Evolutionary conservation across 35 echinoderm and acorn worm genomes (phyloP).

Genomic region (Holothuria glaberrima): DNA sequence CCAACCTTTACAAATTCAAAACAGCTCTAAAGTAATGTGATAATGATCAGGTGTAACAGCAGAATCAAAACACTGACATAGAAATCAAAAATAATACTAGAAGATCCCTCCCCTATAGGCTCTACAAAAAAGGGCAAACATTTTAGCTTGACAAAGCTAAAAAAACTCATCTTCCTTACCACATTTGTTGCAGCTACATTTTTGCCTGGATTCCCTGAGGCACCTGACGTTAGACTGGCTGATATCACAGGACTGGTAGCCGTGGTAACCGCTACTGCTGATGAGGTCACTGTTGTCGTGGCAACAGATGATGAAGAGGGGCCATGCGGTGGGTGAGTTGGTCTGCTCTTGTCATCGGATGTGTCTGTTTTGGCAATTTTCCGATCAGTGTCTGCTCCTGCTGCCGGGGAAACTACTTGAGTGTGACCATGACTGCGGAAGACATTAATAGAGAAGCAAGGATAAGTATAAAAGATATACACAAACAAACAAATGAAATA

Average conservation of each 20-base stretch:
- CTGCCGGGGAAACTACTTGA: slow-evolving; percentile 49
- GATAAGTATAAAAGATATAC: background rate
- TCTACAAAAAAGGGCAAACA: background rate
- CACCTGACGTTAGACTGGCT: slow-evolving; percentile 56
- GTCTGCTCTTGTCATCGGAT: slow-evolving; percentile 49
- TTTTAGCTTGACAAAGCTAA: background rate
- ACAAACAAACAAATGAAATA: slow-evolving; percentile 44
- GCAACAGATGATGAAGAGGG: slow-evolving; percentile 46
- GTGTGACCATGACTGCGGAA: slow-evolving; percentile 58
- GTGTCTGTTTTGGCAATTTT: slow-evolving; percentile 61
- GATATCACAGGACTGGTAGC: slow-evolving; percentile 69
- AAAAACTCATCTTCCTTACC: slow-evolving; percentile 31
- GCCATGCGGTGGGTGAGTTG: slow-evolving; percentile 35
- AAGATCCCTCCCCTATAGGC: background rate
- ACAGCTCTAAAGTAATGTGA: no score
- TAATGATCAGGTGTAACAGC: no score
- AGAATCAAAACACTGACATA: no score
- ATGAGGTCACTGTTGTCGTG: slow-evolving; percentile 60
- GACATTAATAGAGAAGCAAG: background rate
- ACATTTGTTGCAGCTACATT: slow-evolving; percentile 25
- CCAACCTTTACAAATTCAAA: no score
- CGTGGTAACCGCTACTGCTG: slow-evolving; percentile 63
- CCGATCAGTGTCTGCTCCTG: slow-evolving; percentile 38
- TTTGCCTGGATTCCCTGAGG: slow-evolving; percentile 45
- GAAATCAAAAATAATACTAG: background rate